phyloP scores from a whole-genome alignment of 2,797 vertebrate species.

The Perodicticus potto region DNA sequence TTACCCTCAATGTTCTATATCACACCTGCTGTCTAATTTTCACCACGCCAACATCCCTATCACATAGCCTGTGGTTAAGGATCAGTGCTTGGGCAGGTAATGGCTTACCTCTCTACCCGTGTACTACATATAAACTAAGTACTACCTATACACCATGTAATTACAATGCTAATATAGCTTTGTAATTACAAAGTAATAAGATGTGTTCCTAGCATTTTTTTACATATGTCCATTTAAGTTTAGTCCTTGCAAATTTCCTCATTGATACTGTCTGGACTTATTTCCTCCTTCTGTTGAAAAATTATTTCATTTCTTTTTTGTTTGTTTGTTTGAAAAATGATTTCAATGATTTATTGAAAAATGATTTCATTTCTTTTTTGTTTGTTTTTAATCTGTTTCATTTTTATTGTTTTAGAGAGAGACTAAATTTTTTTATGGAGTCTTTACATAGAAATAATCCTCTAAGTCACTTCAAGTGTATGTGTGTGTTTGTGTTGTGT shows the following conservation, averaged over 20 bases:
- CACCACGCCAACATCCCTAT: not conserved
- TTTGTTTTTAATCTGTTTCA: too few species aligned
- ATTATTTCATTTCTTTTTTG: not conserved
- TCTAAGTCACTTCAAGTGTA: not conserved
- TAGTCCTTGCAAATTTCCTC: not conserved
- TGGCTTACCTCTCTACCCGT: not conserved
- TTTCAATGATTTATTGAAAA: not conserved
- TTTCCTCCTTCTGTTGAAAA: not conserved
- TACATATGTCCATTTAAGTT: not conserved
- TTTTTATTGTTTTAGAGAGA: not conserved
- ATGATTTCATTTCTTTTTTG: not conserved
- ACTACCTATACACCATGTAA: not conserved
- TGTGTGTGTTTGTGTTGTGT: not conserved
- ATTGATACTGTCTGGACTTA: not conserved
- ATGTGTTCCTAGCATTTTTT: not conserved
- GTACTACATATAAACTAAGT: not conserved
- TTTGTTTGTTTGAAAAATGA: too few species aligned
- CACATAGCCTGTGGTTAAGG: not conserved
- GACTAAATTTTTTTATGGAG: not conserved
- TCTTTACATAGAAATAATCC: not conserved
- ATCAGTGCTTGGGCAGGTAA: not conserved
- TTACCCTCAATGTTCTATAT: not conserved
- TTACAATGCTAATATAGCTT: not conserved
- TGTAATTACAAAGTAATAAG: too few species aligned
- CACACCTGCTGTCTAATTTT: not conserved